These are phyloP conservation scores for Nasonia giraulti DNA, from an alignment of 1,140 invertebrate species.

Conservation along the genomic window DNA sequence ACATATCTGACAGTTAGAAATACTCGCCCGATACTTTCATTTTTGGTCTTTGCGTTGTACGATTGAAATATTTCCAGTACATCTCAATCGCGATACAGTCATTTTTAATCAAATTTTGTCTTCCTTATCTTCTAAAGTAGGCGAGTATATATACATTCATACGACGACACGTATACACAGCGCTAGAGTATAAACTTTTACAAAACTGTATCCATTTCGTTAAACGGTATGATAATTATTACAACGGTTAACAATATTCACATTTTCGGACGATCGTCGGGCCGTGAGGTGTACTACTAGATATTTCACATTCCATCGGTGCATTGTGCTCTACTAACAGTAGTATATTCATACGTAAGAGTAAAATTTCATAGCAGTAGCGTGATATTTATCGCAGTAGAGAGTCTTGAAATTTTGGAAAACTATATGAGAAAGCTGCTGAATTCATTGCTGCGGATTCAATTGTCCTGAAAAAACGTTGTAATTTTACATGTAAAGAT, in stretches of 20 bases:
- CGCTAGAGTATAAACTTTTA: not conserved
- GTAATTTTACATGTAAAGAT: not conserved
- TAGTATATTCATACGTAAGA: not conserved
- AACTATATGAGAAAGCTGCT: not conserved
- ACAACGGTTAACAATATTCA: conserved; percentile 28
- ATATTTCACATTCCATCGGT: not conserved
- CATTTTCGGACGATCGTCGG: conserved; percentile 28
- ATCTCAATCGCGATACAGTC: too few relatives aligned
- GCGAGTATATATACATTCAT: conserved; percentile 26
- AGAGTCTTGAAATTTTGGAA: not conserved
- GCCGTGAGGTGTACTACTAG: not conserved
- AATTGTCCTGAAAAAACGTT: not conserved
- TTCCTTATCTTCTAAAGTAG: not conserved
- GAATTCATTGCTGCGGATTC: not conserved
- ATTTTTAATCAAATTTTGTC: not conserved
- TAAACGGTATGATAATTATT: not conserved
- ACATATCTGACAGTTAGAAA: not conserved
- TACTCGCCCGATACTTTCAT: not conserved
- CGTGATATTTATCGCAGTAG: not conserved
- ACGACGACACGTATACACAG: not conserved
- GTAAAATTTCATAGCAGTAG: not conserved
- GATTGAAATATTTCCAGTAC: too few relatives aligned
- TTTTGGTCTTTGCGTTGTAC: not conserved
- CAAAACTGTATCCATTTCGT: conserved; percentile 16
- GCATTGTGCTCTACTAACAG: not conserved